phyloP scores from a whole-genome alignment of 2,888 invertebrate species.

The Ormyrus nitidulus region DNA sequence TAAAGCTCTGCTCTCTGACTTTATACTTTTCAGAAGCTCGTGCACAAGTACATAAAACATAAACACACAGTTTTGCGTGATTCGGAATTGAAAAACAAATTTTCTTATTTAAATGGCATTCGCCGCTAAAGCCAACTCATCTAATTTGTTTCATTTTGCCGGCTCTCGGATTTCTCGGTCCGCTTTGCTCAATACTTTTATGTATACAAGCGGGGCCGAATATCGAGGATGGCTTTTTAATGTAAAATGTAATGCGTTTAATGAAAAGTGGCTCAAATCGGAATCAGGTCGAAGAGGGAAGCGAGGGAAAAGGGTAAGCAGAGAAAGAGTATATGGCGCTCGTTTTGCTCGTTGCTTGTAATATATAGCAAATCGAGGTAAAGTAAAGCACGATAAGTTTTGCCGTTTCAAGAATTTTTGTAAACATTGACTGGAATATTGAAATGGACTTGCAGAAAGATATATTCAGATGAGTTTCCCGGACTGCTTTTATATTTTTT shows the following conservation, averaged over 20 bases:
- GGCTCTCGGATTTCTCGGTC: constrained; percentile 22
- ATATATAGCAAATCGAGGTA: not conserved
- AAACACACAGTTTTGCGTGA: not conserved
- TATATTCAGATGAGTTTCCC: not conserved
- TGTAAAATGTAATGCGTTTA: constrained; percentile 44
- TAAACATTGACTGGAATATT: constrained; percentile 45
- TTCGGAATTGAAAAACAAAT: constrained; percentile 38
- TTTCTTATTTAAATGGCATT: constrained; percentile 8
- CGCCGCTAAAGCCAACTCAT: not conserved
- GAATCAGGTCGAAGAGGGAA: not conserved
- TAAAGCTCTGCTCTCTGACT: constrained; percentile 48
- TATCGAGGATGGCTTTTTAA: constrained; percentile 20
- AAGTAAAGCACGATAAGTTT: constrained; percentile 21
- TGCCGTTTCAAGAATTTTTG: constrained; percentile 36
- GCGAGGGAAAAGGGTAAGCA: not conserved
- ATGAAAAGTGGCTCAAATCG: constrained; percentile 41
- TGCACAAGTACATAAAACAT: not conserved
- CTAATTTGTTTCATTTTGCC: constrained; percentile 45
- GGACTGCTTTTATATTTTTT: constrained; percentile 14
- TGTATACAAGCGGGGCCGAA: not conserved
- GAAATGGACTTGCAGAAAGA: constrained; percentile 33
- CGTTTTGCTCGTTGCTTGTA: constrained; percentile 16
- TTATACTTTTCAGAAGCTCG: not conserved
- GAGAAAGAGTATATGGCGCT: constrained; percentile 6
- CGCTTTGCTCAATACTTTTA: not conserved